Conservation (phyloP, 2,888 invertebrate genomes). For the Pasiphila rectangulata region DNA sequence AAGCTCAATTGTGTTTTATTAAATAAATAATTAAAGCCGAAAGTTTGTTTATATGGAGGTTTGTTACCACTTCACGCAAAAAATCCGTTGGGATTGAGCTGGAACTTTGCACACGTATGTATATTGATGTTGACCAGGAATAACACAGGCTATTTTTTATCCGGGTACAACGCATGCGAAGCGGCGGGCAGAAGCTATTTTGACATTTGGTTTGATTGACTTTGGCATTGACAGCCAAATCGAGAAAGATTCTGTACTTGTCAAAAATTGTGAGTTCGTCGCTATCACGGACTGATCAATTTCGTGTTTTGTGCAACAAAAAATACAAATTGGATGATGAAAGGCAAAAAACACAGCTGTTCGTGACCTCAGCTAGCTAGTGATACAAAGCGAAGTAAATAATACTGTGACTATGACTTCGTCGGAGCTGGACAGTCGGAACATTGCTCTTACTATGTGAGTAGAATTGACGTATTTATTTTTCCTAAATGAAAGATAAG, state of each 20-base stretch:
- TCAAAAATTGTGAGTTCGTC: background rate
- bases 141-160: no score
- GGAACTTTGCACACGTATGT: no score
- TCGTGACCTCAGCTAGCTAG: slow-evolving; percentile 55
- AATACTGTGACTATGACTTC: slow-evolving; percentile 62
- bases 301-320: slow-evolving; percentile 57
- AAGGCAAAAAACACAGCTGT: slow-evolving; percentile 61
- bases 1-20: no score
- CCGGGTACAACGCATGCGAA: no score
- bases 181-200: no score
- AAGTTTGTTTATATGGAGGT: no score
- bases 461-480: slow-evolving; percentile 58
- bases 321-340: slow-evolving; percentile 71
- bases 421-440: slow-evolving; percentile 73
- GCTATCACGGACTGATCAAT: slow-evolving; percentile 34
- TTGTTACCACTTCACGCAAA: no score
- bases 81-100: no score
- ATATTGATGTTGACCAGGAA: no score
- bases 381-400: slow-evolving; percentile 51
- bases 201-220: background rate
- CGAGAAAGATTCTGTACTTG: background rate
- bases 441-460: slow-evolving; percentile 74
- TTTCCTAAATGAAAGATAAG: slow-evolving; percentile 55
- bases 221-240: background rate
- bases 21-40: no score